These are phyloP conservation scores for Sibirionetta formosa DNA, from an alignment of 2,797 vertebrate genomes.

Conservation along the genomic window DNA sequence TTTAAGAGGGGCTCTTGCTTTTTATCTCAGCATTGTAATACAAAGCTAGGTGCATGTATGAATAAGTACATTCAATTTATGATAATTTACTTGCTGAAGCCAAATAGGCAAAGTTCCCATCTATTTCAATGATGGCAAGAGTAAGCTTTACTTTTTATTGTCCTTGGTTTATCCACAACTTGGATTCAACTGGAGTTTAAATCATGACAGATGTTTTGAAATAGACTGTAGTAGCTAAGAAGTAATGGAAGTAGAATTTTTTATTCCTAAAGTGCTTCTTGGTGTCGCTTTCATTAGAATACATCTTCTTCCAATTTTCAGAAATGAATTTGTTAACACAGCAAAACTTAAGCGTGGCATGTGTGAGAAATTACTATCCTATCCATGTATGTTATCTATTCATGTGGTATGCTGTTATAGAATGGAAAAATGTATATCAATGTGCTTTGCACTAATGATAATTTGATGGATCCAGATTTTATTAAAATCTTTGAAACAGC, in stretches of 20 bases:
- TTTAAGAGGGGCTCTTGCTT: neutral
- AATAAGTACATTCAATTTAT: neutral
- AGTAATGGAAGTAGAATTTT: neutral
- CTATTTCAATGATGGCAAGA: neutral
- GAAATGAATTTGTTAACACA: neutral
- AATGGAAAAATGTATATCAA: neutral
- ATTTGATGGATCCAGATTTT: neutral
- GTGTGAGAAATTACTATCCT: neutral
- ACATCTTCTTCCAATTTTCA: neutral
- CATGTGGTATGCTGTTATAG: neutral
- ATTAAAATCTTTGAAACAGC: neutral
- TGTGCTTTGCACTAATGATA: neutral
- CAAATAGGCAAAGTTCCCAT: neutral
- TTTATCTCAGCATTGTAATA: neutral
- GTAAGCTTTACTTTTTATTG: neutral
- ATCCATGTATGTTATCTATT: neutral
- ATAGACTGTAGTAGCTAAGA: neutral
- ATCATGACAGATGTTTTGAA: slow-evolving; percentile 22
- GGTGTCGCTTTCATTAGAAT: neutral
- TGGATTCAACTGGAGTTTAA: neutral
- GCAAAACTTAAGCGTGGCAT: neutral
- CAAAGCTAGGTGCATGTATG: neutral
- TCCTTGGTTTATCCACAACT: neutral
- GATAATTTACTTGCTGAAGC: neutral
- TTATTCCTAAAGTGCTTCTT: neutral